These are phyloP conservation scores for Cossypha heuglini DNA, from an alignment of 2,797 vertebrate species.

Conservation along the genomic window DNA sequence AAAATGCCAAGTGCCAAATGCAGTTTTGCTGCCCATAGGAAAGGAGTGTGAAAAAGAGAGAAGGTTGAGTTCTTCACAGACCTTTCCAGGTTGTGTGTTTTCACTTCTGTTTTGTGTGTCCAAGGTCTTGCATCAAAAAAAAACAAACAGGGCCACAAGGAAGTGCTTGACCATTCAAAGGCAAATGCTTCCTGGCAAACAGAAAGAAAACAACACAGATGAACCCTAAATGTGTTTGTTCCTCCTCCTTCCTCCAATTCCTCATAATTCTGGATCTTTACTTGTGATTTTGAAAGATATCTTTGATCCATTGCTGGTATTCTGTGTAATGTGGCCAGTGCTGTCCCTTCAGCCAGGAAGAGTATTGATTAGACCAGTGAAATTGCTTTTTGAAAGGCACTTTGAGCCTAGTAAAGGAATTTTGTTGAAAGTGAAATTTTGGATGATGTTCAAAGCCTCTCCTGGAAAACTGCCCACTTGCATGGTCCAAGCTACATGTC, in stretches of 20 bases:
- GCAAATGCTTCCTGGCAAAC: neutral
- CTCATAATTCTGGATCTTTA: neutral
- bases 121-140: neutral
- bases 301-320: neutral
- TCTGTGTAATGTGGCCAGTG: neutral
- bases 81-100: neutral
- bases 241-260: neutral
- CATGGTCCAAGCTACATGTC: neutral
- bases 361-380: neutral
- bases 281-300: neutral
- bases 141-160: neutral
- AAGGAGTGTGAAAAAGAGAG: neutral
- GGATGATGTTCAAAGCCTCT: conserved; percentile 8
- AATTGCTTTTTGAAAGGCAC: conserved; percentile 14
- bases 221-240: neutral
- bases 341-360: neutral
- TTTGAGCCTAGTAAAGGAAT: neutral
- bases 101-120: neutral
- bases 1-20: neutral
- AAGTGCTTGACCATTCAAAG: neutral
- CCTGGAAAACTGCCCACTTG: neutral
- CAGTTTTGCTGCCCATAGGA: neutral
- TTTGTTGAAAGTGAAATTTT: conserved; percentile 18
- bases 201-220: neutral
- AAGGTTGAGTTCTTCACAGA: neutral